These are phyloP conservation scores for Geothlypis trichas DNA, from an alignment of 2,113 vertebrate species.

Conservation along the genomic window DNA sequence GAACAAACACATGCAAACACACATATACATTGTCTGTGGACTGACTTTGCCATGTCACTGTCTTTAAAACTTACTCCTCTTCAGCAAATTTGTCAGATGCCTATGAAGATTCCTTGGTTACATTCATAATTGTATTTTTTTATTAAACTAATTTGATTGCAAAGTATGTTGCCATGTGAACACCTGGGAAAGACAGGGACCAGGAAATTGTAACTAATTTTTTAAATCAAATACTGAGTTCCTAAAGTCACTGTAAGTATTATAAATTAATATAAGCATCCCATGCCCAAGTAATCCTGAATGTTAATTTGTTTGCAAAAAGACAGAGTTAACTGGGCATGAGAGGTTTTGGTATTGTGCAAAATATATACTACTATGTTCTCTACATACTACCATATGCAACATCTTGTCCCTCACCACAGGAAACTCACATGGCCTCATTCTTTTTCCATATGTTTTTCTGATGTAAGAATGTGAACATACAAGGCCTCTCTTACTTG, in stretches of 20 bases:
- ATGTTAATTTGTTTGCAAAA: neutral
- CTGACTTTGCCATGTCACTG: neutral
- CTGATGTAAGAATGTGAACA: neutral
- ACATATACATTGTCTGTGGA: neutral
- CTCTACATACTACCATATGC: neutral
- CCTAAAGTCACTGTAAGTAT: neutral
- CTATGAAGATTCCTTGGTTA: neutral
- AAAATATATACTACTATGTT: neutral
- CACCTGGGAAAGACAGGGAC: neutral
- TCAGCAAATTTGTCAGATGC: neutral
- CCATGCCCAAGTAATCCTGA: neutral
- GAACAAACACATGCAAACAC: neutral
- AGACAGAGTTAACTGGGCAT: neutral
- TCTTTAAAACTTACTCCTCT: neutral
- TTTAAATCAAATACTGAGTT: neutral
- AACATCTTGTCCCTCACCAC: neutral
- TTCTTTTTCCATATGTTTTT: neutral
- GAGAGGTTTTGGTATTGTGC: neutral
- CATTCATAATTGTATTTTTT: neutral
- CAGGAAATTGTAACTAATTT: neutral
- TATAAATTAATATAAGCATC: neutral
- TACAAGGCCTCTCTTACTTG: neutral
- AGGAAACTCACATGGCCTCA: neutral
- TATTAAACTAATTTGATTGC: neutral
- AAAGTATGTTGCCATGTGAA: neutral